Conservation (phyloP, 1,140 invertebrate species). For the Caligus rogercresseyi region DNA sequence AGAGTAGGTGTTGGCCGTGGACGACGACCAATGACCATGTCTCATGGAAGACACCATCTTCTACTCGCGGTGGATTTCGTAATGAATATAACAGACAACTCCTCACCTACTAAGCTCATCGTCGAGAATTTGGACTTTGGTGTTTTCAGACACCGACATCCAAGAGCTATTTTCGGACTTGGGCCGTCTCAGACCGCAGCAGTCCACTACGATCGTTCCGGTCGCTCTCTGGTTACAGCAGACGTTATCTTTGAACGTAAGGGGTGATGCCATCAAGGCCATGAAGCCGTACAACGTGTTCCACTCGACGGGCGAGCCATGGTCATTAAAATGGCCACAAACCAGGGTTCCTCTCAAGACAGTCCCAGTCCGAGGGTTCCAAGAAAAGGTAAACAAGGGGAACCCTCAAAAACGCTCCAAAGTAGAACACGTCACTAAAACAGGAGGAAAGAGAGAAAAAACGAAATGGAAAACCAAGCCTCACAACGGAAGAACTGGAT, state of each 20-base stretch:
- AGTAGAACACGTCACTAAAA: conserved; percentile 23
- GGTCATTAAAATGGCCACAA: conserved; percentile 46
- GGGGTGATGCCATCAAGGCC: conserved; percentile 80
- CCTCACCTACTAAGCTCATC: conserved; percentile 68
- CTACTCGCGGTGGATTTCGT: no score
- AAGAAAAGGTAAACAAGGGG: no score
- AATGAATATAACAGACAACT: no score
- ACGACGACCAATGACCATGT: conserved; percentile 34
- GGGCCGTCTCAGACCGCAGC: conserved; percentile 76
- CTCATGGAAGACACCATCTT: no score
- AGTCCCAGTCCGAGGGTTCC: conserved; percentile 20
- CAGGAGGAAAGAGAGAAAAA: conserved; percentile 33
- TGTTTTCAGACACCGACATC: conserved; percentile 84
- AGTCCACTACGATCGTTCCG: conserved; percentile 92
- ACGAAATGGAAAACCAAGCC: conserved; percentile 30
- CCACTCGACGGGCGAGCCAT: conserved; percentile 85
- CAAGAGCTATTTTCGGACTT: conserved; percentile 93
- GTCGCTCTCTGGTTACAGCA: conserved; percentile 81
- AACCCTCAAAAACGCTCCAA: conserved; percentile 22
- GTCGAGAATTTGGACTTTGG: conserved; percentile 92
- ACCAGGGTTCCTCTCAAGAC: conserved; percentile 23
- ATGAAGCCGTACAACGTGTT: conserved; percentile 95
- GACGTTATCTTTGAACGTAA: conserved; percentile 86
- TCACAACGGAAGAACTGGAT: conserved; percentile 78
- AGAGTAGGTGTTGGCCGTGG: conserved; percentile 28